Base-by-base conservation (phyloP, 2,113 vertebrate genomes). In the Syngnathus typhle region DNA sequence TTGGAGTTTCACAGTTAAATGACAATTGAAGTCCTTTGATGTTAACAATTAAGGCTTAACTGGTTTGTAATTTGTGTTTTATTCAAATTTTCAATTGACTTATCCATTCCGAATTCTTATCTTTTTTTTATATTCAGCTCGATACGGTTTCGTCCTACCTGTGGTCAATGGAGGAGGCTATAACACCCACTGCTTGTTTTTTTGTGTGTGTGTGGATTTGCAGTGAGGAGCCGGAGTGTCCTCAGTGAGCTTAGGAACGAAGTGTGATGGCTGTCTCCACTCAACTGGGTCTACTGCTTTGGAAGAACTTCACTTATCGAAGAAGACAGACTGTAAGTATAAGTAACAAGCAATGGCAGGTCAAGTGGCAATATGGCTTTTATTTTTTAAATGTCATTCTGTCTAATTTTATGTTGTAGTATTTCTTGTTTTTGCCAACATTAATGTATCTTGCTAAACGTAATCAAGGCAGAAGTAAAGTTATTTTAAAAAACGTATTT, bases 221-320 rank as follows among this genome's bases (percentile, higher is more conserved):
- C 85, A 96, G 95, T 92, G 90, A 91, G 91, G 92, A 88, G 79
- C 84, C 72, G 76, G 21, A 70, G 85, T 73, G 69, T 68, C 86
- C 88, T 90, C 87, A 73, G 65, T 74, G 71, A 73, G 82, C 52
- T 71, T 72, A 81, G 81, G 89, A 78, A 72, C 80, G 84, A 85
- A 73, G 70, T 47, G 88, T 86, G 82, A 99, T 99, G 97, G 89
- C 94, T 64, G 91, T 93, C 82, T 95, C 92, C 91, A 91, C 96
- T 1, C 97, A 99, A 83, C 77, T 99, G 89, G 93, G 94, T 58
- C 86, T 99, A 87, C 89, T 99, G 82, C 91, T 99, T 0, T 99
- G 97, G 97, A 99, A 99, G 89, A 99, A 99, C 84, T 94, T 99
- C 82, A 98, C 96, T 4, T 98, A 91, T 82, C 87, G 96, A 88